phyloP scores from a whole-genome alignment of 2,888 invertebrate species.

The Amphipyra tragopoginis region DNA sequence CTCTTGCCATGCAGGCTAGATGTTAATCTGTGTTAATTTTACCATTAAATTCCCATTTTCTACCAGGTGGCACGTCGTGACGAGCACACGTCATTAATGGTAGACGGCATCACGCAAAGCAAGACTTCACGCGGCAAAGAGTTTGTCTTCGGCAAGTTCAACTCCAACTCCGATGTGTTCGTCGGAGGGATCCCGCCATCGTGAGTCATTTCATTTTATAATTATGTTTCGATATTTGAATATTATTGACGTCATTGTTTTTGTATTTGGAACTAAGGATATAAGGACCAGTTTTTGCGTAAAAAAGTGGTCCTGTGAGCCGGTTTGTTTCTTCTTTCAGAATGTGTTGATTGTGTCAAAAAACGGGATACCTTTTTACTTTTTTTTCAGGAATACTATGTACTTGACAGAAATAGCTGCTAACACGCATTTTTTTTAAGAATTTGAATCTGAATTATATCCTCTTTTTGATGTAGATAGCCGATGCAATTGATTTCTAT shows the following conservation, averaged over 20 bases:
- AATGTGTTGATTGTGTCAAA: too few relatives aligned
- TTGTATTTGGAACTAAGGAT: background rate
- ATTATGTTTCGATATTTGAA: background rate
- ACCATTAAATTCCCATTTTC: conserved; percentile 3
- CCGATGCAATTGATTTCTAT: too few relatives aligned
- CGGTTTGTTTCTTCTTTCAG: too few relatives aligned
- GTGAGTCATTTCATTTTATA: conserved; percentile 79
- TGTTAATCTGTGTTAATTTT: too few relatives aligned
- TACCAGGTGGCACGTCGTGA: conserved; percentile 92
- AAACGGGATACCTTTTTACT: too few relatives aligned
- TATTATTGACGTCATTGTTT: background rate
- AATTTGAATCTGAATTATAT: too few relatives aligned
- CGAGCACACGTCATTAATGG: conserved; percentile 95
- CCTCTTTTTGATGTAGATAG: too few relatives aligned
- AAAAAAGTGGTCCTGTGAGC: too few relatives aligned
- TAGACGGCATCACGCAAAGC: conserved; percentile 95
- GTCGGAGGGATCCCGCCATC: conserved; percentile 98
- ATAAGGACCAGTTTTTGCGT: background rate
- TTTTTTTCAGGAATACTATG: too few relatives aligned
- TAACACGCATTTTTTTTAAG: too few relatives aligned
- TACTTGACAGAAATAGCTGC: too few relatives aligned
- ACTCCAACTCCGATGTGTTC: conserved; percentile 97
- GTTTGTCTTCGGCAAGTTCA: conserved; percentile 96
- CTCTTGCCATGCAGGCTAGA: too few relatives aligned
- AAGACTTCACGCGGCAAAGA: conserved; percentile 96